A percentile compares a stretch with the other conserved stretches of the same genome.
phyloP scores from a whole-genome alignment of 2,888 invertebrate species.

The Terebella lapidaria region DNA sequence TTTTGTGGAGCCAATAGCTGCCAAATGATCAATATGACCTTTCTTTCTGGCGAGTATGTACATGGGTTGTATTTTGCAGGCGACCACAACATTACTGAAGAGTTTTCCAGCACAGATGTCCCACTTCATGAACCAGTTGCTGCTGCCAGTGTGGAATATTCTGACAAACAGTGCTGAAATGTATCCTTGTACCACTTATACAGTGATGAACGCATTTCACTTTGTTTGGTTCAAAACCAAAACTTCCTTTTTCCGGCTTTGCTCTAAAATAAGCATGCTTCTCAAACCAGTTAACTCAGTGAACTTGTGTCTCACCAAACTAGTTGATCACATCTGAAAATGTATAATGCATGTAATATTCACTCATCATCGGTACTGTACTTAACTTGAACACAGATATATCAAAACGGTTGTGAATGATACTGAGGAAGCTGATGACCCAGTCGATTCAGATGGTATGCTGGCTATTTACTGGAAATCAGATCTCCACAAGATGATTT shows the following conservation, averaged over 20 bases:
- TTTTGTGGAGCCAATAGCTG: too few relatives aligned
- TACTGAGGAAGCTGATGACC: slow-evolving; percentile 58
- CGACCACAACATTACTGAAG: slow-evolving; percentile 62
- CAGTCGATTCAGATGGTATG: slow-evolving; percentile 63
- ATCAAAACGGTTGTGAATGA: slow-evolving; percentile 64
- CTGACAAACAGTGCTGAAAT: slow-evolving; percentile 65
- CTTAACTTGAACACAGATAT: slow-evolving; percentile 51
- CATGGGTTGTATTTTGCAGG: slow-evolving; percentile 35
- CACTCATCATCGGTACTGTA: too few relatives aligned
- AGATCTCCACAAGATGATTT: too few relatives aligned
- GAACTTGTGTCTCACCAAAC: too few relatives aligned
- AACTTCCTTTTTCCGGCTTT: too few relatives aligned
- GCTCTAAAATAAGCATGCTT: too few relatives aligned
- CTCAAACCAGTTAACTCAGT: too few relatives aligned
- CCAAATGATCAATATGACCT: too few relatives aligned
- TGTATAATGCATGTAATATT: too few relatives aligned
- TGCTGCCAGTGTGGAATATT: slow-evolving; percentile 66
- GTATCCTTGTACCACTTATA: slow-evolving; percentile 42
- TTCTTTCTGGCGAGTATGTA: not conserved
- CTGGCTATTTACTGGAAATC: slow-evolving; percentile 1
- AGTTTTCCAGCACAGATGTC: slow-evolving; percentile 63
- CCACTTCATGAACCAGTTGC: slow-evolving; percentile 61
- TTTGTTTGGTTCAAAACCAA: not conserved
- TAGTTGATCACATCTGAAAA: too few relatives aligned
- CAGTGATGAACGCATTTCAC: not conserved